Evolutionary conservation across 2,888 invertebrate species (phyloP), one percentile per base, ranked within the genome.

Genomic region (Parnassius mnemosyne): DNA sequence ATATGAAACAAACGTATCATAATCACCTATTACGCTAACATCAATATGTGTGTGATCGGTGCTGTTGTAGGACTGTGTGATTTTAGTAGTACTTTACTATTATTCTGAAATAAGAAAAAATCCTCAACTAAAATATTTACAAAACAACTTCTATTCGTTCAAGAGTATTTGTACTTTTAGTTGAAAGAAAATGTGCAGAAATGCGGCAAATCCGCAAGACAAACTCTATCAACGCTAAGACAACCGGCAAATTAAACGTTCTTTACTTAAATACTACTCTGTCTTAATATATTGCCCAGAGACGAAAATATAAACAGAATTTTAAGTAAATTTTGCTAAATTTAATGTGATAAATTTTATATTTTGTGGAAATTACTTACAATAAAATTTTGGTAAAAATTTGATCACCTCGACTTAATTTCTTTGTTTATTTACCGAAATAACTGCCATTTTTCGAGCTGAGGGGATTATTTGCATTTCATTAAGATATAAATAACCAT

Each of bases 161-260:
- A 46, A 46, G 3, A 12, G 7, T 11, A n/a, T 46, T 46, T 46
- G n/a, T 12, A 46, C 41, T 10, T 34, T 11, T 12, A 53, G 34
- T 53, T 41, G 53, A 53, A 42, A 16, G 53, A 54, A 43, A 43
- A n/a, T 54, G 54, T 54, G 54, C 49, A 60, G 47, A 53, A 53
- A 59, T 42, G 60, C 60, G 60, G 42, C 53, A 53, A 59, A 53
- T 47, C 53, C 16, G 46, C 12, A 54, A 60, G 60, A 49, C 49
- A 25, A 60, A 60, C n/a, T 54, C 53, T n/a, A 49, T 60, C 47
- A 43, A 49, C 12, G 60, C 41, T 25, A 47, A 53, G 60, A 60
- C 60, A 54, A 25, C 53, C 53, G 60, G 53, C 20, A 60, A 60
- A 60, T 60, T 54, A 60, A 49, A 54, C 47, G 54, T 60, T 60